Evolutionary conservation across 2,888 invertebrate genomes (phyloP).

Genomic region (Anthrax anthrax): DNA sequence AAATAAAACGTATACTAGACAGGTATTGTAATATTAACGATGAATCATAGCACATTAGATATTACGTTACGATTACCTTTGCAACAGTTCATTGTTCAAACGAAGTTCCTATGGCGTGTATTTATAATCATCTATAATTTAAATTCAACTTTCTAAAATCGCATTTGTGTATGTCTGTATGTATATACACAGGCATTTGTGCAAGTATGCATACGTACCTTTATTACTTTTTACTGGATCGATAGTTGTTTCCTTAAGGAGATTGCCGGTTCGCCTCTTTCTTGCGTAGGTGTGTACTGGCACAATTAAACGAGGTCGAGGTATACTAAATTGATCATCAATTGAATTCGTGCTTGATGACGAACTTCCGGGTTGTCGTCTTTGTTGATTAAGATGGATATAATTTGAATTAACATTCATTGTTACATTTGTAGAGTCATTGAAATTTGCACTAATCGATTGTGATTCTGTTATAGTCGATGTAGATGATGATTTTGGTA

Average conservation of each 20-base stretch:
- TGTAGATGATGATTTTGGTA: neutral
- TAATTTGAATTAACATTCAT: neutral
- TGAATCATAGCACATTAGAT: too few relatives aligned
- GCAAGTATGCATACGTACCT: slow-evolving; percentile 5
- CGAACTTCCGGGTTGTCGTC: slow-evolving; percentile 18
- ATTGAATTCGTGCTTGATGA: slow-evolving; percentile 20
- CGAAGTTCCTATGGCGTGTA: too few relatives aligned
- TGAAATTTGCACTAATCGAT: too few relatives aligned
- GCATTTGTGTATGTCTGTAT: too few relatives aligned
- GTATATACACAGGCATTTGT: too few relatives aligned
- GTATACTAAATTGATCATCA: slow-evolving; percentile 64
- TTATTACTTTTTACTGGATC: slow-evolving; percentile 8
- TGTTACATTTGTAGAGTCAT: neutral
- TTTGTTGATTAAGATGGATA: slow-evolving; percentile 4
- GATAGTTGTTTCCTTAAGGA: slow-evolving; percentile 31
- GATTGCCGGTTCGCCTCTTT: slow-evolving; percentile 66
- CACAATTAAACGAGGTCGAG: slow-evolving; percentile 71
- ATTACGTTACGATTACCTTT: too few relatives aligned
- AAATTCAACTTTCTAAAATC: too few relatives aligned
- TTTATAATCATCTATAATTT: too few relatives aligned
- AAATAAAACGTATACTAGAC: too few relatives aligned
- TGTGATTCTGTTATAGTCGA: neutral
- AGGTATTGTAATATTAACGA: too few relatives aligned
- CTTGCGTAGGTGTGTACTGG: slow-evolving; percentile 79
- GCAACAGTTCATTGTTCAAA: too few relatives aligned